A percentile compares a stretch with the other conserved stretches of the same genome.
Conservation (phyloP, 2,113 vertebrate genomes). For the Anthoscopus minutus region DNA sequence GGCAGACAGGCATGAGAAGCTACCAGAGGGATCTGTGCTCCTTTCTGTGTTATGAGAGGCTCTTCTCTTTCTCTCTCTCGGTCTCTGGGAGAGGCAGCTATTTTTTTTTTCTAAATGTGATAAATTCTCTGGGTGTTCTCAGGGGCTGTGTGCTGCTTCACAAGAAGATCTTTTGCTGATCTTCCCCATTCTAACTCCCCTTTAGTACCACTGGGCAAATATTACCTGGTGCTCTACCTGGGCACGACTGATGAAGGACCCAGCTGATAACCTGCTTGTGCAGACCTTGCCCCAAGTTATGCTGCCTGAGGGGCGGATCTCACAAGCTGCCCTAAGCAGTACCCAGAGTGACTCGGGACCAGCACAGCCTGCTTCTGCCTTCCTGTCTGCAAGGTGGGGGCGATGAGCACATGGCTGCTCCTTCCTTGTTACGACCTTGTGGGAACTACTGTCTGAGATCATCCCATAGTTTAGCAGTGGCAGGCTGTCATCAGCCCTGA, state of each 20-base stretch:
- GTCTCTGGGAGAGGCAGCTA: background rate
- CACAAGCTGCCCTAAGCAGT: background rate
- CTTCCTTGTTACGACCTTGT: background rate
- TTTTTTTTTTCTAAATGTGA: background rate
- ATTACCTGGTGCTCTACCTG: background rate
- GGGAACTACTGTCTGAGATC: background rate
- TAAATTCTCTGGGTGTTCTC: background rate
- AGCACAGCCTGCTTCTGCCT: background rate
- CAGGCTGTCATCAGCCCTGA: background rate
- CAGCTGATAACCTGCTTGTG: background rate
- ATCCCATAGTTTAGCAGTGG: background rate
- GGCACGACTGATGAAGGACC: background rate
- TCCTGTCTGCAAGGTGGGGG: background rate
- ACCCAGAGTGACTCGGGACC: background rate
- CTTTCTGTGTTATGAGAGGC: background rate
- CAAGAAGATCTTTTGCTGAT: background rate
- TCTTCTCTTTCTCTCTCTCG: background rate
- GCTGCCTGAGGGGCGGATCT: background rate
- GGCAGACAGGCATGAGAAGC: background rate
- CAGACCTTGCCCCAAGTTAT: background rate
- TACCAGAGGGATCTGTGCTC: background rate
- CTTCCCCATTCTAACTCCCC: background rate
- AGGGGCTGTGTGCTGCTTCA: background rate
- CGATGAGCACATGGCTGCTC: background rate
- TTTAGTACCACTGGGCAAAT: background rate